Conservation (phyloP, 1,140 invertebrate species). For the Linepithema humile region DNA sequence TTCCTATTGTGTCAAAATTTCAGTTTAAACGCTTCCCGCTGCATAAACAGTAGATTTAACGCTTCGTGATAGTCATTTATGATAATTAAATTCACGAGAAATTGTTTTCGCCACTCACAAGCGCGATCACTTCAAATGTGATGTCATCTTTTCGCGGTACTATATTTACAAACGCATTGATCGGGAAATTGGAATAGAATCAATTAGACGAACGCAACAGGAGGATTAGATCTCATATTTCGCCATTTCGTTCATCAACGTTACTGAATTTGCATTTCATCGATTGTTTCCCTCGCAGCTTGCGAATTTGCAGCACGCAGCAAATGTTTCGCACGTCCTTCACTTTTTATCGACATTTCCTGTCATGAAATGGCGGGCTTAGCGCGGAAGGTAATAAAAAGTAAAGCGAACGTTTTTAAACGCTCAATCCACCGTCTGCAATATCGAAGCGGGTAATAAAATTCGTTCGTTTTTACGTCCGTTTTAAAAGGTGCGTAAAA, state of each 20-base stretch:
- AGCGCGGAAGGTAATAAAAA: background rate
- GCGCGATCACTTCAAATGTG: no score
- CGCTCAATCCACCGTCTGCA: background rate
- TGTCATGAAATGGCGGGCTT: background rate
- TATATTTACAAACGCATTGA: no score
- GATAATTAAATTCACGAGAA: no score
- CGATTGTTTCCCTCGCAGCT: background rate
- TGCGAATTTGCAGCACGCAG: background rate
- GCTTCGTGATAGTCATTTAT: no score
- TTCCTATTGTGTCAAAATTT: no score
- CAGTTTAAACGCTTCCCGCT: no score
- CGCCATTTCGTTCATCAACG: background rate
- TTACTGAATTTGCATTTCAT: background rate
- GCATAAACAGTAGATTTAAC: no score
- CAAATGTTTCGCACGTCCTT: background rate
- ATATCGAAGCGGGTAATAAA: conserved; percentile 17
- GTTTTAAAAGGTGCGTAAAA: conserved; percentile 9
- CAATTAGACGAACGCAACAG: no score
- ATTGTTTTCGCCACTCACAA: no score
- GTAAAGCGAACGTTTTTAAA: conserved; percentile 6
- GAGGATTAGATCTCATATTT: background rate
- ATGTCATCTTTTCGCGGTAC: no score
- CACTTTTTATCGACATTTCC: background rate
- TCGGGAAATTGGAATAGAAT: no score
- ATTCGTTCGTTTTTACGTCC: background rate